Conservation (phyloP, 2,888 invertebrate species). For the Trilocha varians region DNA sequence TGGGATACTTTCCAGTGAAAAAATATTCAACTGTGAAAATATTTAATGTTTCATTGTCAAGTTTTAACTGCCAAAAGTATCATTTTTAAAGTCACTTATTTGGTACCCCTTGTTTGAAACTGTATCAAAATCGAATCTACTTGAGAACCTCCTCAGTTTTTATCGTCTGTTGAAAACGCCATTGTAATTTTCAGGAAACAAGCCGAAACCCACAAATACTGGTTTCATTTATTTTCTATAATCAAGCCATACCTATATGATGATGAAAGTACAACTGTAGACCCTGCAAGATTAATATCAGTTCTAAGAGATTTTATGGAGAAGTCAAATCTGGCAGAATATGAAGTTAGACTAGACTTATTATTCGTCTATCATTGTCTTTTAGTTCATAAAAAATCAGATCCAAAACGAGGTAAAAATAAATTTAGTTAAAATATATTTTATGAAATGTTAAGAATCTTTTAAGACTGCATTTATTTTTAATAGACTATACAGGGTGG, state of each 20-base stretch:
- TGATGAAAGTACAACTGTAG: constrained; percentile 27
- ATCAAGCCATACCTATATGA: constrained; percentile 74
- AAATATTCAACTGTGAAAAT: too few relatives aligned
- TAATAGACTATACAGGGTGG: too few relatives aligned
- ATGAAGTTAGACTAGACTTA: constrained; percentile 82
- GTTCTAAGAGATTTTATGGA: constrained; percentile 88
- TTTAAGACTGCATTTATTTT: too few relatives aligned
- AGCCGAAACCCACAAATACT: constrained; percentile 85
- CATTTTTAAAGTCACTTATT: too few relatives aligned
- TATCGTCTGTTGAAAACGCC: too few relatives aligned
- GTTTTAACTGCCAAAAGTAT: too few relatives aligned
- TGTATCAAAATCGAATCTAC: too few relatives aligned
- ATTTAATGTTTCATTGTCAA: too few relatives aligned
- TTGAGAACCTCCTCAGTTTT: too few relatives aligned
- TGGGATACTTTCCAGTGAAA: too few relatives aligned
- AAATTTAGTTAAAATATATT: neutral
- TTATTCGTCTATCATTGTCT: constrained; percentile 88
- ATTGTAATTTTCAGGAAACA: constrained; percentile 76
- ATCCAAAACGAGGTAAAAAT: constrained; percentile 49
- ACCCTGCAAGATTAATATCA: constrained; percentile 49
- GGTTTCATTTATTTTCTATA: constrained; percentile 89
- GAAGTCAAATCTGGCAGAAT: constrained; percentile 88
- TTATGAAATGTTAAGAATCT: too few relatives aligned
- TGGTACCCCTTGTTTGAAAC: too few relatives aligned
- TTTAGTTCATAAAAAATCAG: constrained; percentile 72